Evolutionary conservation across 2,888 invertebrate genomes (phyloP).

Genomic region (Sarcophaga variegata): DNA sequence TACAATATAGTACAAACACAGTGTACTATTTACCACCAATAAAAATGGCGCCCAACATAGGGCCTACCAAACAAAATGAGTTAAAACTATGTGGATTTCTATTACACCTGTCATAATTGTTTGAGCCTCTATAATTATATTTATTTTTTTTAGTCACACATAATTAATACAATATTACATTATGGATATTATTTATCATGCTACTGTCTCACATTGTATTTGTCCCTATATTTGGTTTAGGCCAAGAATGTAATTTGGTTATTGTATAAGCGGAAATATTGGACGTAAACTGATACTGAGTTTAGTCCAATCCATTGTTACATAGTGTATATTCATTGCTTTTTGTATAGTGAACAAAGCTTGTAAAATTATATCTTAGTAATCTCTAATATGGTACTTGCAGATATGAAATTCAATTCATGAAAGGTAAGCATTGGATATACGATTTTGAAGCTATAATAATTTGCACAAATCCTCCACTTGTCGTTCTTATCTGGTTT

Average conservation of each 20-base stretch:
- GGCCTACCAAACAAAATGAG: neutral
- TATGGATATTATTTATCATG: neutral
- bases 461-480: too few relatives aligned
- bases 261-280: neutral
- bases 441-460: too few relatives aligned
- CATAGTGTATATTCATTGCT: neutral
- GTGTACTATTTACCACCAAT: neutral
- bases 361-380: neutral
- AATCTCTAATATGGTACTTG: neutral
- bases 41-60: constrained; percentile 24
- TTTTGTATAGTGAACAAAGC: neutral
- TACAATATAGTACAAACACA: neutral
- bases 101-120: neutral
- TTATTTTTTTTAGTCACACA: neutral
- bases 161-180: neutral
- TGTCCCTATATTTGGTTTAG: neutral
- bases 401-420: neutral
- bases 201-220: neutral
- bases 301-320: neutral
- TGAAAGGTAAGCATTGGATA: too few relatives aligned
- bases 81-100: neutral
- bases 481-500: too few relatives aligned
- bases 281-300: too few relatives aligned
- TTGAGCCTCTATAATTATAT: neutral
- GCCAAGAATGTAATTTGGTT: constrained; percentile 9